Percentiles rank a stretch among this genome's conserved stretches.
Evolutionary conservation across 2,113 vertebrate species (phyloP).

Genomic region (human): GRCh38 chr18:8032001-8032500

Average conservation of each 20-base stretch:
- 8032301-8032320: neutral
- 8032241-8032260: neutral
- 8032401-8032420: neutral
- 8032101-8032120: neutral
- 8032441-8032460: neutral
- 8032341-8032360: accelerated
- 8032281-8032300: neutral
- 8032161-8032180: neutral
- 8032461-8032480: neutral
- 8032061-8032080: neutral
- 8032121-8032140: neutral
- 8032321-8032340: neutral
- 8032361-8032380: neutral
- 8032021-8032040: neutral
- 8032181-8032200: neutral
- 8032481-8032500: neutral
- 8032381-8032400: neutral
- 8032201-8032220: neutral
- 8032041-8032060: neutral
- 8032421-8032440: neutral
- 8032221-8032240: neutral
- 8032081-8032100: neutral
- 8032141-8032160: neutral
- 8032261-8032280: neutral
- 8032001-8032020: neutral